Evolutionary conservation across 2,888 invertebrate genomes (phyloP), one percentile per base, ranked within the genome.

Genomic region (Gibbula magus): DNA sequence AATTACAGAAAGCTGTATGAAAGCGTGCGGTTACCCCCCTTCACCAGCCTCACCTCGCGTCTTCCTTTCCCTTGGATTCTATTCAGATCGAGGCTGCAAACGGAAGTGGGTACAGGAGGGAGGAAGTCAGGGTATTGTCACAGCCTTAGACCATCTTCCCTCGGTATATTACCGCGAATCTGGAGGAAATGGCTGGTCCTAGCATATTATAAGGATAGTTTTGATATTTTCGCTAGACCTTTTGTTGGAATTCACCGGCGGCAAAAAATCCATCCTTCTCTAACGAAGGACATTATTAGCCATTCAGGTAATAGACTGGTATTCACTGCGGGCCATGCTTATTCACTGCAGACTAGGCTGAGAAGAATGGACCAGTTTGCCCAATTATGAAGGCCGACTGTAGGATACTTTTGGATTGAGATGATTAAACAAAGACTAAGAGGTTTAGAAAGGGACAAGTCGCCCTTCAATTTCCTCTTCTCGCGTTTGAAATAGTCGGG

Each of bases 221-320:
- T 75, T 53, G 75, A 53, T 75, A 75, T 75, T 75, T 75, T 75
- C 75, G 54, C 54, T 54, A 75, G 54, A 39, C 53, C 75, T 35
- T 53, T 75, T 75, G 75, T 75, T 39, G 54, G 29, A 32, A 54
- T 54, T 54, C 75, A 75, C 75, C 75, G 75, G 75, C 75, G 75
- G 75, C 75, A 75, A 75, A 75, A 75, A 75, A 70, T 70, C 53
- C 75, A 35, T 75, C 75, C 54, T 75, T 75, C 75, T 75, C 53
- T 75, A 75, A 75, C 75, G 53, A 75, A 75, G 75, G 32, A 35
- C 54, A 54, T 75, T 75, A 75, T 75, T 75, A 75, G 75, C 75
- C 54, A 75, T 54, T 53, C 53, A 75, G 54, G 52, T 75, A 75
- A 75, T 75, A 75, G 75, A 29, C 52, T 32, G 54, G 75, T 54